phyloP scores from a whole-genome alignment of 2,113 vertebrate genomes.

The Psilopsiagon aymara region DNA sequence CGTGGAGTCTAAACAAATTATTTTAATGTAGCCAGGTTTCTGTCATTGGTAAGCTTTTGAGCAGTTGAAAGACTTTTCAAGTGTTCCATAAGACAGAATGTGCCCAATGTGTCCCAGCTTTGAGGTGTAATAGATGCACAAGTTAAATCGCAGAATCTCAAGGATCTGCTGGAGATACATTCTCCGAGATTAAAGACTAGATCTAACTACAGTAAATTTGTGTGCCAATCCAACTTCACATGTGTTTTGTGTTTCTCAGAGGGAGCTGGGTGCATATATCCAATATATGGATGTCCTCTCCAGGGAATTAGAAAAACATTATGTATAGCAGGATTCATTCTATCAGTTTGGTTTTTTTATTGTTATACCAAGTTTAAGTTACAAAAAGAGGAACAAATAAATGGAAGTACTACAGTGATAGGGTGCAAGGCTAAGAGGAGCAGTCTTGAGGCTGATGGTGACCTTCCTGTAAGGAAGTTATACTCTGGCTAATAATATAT shows the following conservation, averaged over 20 bases:
- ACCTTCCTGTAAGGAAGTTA: background rate
- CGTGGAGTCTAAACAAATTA: background rate
- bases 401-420: background rate
- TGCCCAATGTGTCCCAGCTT: background rate
- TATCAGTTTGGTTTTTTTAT: background rate
- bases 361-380: background rate
- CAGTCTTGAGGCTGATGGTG: background rate
- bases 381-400: background rate
- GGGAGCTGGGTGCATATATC: background rate
- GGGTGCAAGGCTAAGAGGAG: background rate
- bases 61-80: background rate
- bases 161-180: background rate
- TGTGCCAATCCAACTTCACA: background rate
- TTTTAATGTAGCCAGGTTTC: background rate
- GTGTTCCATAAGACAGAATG: background rate
- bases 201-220: background rate
- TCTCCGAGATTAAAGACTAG: background rate
- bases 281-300: background rate
- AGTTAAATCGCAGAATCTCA: background rate
- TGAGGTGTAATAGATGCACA: background rate
- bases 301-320: rapidly evolving
- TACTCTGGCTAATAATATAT: background rate
- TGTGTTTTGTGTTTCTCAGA: background rate
- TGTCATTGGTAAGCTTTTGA: background rate
- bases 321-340: background rate